Evolutionary conservation across 2,888 invertebrate species (phyloP), one percentile per base, ranked within the genome.

Genomic region (Hoplodrina ambigua): DNA sequence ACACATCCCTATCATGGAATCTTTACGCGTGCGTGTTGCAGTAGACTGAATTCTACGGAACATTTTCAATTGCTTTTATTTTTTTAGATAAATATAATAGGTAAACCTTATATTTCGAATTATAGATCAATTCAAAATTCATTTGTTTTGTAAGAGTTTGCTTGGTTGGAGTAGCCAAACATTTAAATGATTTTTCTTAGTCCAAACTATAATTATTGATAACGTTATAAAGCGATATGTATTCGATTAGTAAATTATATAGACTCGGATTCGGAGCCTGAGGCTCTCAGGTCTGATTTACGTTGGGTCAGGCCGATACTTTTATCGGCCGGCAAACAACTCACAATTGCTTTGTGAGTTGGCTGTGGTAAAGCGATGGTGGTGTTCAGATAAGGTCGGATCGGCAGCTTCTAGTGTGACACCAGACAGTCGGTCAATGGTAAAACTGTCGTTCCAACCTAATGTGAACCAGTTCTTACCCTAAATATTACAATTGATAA

Each of bases 31-130:
- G 33, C 44, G 53, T 55, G 30, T 55, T 54, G 46, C 15, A n/a
- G 25, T 57, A 53, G 46, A 58, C 54, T 65, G 72, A 75, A 78
- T 53, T 59, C 61, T 65, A 25, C 46, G 54, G 4, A 65, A 52
- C 7, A 71, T 25, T 25, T 46, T n/a, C 8, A 44, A 52, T 19
- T 60, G 19, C 25, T 17, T 46, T 53, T 59, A 2, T 17, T 46
- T 46, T n/a, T 46, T 7, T 78, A 60, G 60, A 20, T 52, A 70
- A 77, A 77, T 56, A 33, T 50, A 54, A n/a, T 76, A 54, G 41
- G 11, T n/a, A 44, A 68, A 25, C 55, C 11, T 65, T 46, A 41
- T 54, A 46, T 58, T 74, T 53, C 1, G 13, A 37, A 44, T 68
- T 52, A 41, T 58, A 76, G 54, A 76, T 50, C 25, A 69, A 52